Base-by-base conservation (phyloP, 2,888 invertebrate genomes). In the Hydriomena furcata region DNA sequence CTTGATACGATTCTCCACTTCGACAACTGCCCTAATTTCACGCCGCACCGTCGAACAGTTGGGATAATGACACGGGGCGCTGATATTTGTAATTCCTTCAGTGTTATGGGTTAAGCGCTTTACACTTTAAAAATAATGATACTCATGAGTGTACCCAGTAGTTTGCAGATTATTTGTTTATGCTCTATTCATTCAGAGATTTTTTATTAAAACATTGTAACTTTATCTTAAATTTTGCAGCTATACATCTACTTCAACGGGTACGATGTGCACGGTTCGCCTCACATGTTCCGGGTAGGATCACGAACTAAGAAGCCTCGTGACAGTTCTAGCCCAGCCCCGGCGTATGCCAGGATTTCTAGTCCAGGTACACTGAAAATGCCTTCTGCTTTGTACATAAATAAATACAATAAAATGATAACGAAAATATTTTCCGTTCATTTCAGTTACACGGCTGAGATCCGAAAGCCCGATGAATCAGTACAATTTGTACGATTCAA, bases 221-320 rank as follows among this genome's bases (percentile, higher is more conserved):
- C n/a, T 7, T 8, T 8, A 23, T 31, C 23, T 8, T 31, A n/a
- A 21, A 21, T 65, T 81, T 36, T 76, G 45, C 84, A 94, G 87
- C 93, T 98, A 27, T 98, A 98, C 79, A 94, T 98, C 21, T 98
- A 97, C 76, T 99, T 98, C 86, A 98, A 98, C 77, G 98, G 98
- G 6, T 94, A 95, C 73, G 96, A 96, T 69, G 93, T 93, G 24
- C 82, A 86, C 54, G 98, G 97, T 3, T 97, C 97, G 7, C 97
- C 97, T 17, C 97, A 96, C 73, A 94, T 96, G 73, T 94, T 97
- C 84, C 91, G 97, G 49, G 96, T 97, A 6, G 97, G 96, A 11
- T 94, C 95, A 0, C 93, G 93, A 54, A 92, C 95, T 17, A 86
- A 81, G 65, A 87, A 85, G 55, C 79, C 74, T 4, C 73, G 89